phyloP scores from a whole-genome alignment of 2,797 vertebrate species.

The Pseudochromis fuscus region DNA sequence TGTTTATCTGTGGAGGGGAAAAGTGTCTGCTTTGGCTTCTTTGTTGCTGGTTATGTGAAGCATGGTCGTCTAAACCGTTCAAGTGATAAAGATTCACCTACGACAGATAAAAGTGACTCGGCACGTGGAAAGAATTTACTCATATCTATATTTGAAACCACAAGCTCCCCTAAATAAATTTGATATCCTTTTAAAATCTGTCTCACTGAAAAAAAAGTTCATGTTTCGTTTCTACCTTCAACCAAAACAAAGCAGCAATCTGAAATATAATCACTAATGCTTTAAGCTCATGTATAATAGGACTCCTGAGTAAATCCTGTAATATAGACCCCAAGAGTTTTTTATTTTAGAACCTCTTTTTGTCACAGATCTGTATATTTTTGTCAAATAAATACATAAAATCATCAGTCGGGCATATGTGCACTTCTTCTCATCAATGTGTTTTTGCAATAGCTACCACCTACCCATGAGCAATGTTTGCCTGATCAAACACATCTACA shows the following conservation, averaged over 20 bases:
- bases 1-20: constrained; percentile 52
- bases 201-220: no score
- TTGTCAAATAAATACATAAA: neutral
- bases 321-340: no score
- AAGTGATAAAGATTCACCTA: constrained; percentile 6
- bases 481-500: constrained; percentile 64
- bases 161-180: neutral
- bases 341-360: neutral
- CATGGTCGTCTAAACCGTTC: constrained; percentile 28
- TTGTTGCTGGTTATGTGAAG: constrained; percentile 25
- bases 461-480: constrained; percentile 20
- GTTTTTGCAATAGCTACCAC: neutral
- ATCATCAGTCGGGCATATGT: no score
- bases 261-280: neutral
- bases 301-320: neutral
- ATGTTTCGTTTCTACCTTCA: neutral
- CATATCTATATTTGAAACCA: neutral
- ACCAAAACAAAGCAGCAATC: constrained; percentile 1
- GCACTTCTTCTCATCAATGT: neutral
- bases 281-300: neutral
- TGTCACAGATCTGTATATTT: neutral
- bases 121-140: neutral
- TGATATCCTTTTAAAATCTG: no score
- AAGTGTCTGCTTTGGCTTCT: constrained; percentile 35
- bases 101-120: neutral